Conservation (phyloP, 2,888 invertebrate genomes). For the Leucophenga montana region DNA sequence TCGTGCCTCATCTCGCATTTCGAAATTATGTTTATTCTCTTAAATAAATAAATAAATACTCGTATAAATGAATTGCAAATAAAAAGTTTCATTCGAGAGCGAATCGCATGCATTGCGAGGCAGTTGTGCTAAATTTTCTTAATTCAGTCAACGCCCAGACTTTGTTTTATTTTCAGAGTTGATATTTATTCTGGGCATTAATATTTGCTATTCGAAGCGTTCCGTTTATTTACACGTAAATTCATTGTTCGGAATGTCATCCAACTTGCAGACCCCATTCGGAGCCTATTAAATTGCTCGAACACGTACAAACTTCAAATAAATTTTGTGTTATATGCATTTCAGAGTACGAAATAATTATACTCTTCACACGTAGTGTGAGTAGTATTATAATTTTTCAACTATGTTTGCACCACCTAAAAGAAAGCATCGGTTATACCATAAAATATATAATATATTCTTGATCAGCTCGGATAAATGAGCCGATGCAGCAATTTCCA, state of each 20-base stretch:
- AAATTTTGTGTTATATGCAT: background rate
- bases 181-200: background rate
- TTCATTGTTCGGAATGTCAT: conserved; percentile 2
- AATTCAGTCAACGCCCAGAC: background rate
- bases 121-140: background rate
- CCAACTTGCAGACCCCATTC: conserved; percentile 5
- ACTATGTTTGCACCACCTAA: too few species aligned
- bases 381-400: too few species aligned
- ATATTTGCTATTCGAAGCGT: background rate
- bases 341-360: background rate
- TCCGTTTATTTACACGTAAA: conserved; percentile 2
- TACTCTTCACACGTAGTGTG: too few species aligned
- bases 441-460: too few species aligned
- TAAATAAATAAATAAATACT: background rate
- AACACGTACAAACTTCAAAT: conserved; percentile 7
- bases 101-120: background rate
- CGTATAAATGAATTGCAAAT: too few species aligned
- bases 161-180: conserved; percentile 1
- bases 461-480: too few species aligned
- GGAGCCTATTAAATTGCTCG: background rate
- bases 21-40: background rate
- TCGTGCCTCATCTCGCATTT: background rate
- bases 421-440: too few species aligned
- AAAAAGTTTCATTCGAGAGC: too few species aligned
- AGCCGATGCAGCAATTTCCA: too few species aligned